Evolutionary conservation across 2,888 invertebrate genomes (phyloP).

Genomic region (Drosophila longiperda): DNA sequence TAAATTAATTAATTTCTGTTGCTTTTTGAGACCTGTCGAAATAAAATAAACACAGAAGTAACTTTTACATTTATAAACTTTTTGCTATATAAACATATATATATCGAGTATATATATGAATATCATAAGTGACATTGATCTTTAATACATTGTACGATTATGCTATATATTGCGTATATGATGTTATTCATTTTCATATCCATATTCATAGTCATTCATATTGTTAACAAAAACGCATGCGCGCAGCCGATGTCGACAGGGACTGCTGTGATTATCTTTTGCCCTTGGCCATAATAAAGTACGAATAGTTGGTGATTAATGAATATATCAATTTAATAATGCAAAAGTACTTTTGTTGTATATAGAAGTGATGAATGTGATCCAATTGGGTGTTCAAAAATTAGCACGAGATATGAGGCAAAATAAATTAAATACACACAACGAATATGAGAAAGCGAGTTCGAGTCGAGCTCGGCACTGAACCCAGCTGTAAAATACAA

Average conservation of each 20-base stretch:
- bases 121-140: conserved; percentile 63
- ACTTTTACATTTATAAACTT: conserved; percentile 44
- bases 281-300: conserved; percentile 72
- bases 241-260: conserved; percentile 87
- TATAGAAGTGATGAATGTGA: conserved; percentile 6
- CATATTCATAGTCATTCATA: conserved; percentile 52
- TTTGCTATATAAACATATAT: conserved; percentile 43
- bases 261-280: conserved; percentile 85
- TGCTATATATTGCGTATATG: conserved; percentile 48
- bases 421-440: neutral
- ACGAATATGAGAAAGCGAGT: neutral
- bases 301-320: conserved; percentile 29
- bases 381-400: conserved; percentile 4
- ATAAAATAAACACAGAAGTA: conserved; percentile 47
- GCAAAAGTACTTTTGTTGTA: conserved; percentile 1
- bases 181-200: conserved; percentile 44
- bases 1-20: conserved; percentile 15
- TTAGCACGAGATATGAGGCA: conserved; percentile 22
- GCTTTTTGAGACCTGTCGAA: conserved; percentile 23
- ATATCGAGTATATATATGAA: conserved; percentile 54
- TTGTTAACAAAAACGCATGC: conserved; percentile 85
- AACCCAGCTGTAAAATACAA: neutral
- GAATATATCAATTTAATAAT: conserved; percentile 6
- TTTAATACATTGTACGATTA: conserved; percentile 42
- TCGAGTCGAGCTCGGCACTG: neutral